Conservation (phyloP, 2,113 vertebrate species). For the Platysteira castanea region DNA sequence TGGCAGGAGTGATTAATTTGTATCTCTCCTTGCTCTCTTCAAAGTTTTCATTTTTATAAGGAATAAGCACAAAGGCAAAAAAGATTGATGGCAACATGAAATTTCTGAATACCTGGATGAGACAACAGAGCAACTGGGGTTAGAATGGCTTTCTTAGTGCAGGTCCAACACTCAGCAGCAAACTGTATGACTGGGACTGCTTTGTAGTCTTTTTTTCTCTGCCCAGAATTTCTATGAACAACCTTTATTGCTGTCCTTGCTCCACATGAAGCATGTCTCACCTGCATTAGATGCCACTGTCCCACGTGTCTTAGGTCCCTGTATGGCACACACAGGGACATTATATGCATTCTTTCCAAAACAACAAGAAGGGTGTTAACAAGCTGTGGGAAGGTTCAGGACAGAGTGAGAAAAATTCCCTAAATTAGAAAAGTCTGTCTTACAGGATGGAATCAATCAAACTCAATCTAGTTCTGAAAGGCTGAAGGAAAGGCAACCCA, state of each 20-base stretch:
- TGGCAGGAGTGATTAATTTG: neutral
- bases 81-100: neutral
- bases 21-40: neutral
- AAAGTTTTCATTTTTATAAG: neutral
- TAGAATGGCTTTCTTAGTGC: neutral
- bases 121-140: neutral
- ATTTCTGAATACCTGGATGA: neutral
- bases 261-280: neutral
- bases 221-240: neutral
- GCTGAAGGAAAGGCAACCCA: neutral
- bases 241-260: neutral
- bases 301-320: neutral
- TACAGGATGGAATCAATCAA: neutral
- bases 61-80: neutral
- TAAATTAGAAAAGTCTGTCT: neutral
- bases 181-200: neutral
- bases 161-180: neutral
- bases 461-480: neutral
- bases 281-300: neutral
- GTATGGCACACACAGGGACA: neutral
- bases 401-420: neutral
- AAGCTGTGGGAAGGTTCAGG: neutral
- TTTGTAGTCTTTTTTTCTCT: neutral
- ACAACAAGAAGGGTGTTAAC: neutral
- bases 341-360: neutral